Conservation (phyloP, 2,888 invertebrate genomes). For the Macrophya annulata region DNA sequence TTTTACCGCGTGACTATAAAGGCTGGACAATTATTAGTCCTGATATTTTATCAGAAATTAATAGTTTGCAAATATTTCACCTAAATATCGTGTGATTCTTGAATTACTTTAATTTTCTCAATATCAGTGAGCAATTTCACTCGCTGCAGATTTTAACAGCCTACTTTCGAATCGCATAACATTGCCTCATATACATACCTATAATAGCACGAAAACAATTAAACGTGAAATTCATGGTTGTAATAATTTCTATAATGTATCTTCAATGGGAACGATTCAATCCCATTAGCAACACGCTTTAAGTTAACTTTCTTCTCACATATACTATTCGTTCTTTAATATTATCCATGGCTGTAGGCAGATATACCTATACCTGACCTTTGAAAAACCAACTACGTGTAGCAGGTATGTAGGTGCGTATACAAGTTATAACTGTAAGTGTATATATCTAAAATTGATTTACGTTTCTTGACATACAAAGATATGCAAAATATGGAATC, state of each 20-base stretch:
- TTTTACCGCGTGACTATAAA: constrained; percentile 20
- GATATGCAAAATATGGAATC: neutral
- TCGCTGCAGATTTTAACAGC: neutral
- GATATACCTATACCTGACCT: constrained; percentile 6
- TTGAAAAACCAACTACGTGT: neutral
- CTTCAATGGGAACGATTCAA: neutral
- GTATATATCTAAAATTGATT: neutral
- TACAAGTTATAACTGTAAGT: neutral
- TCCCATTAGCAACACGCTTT: neutral
- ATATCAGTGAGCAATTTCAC: neutral
- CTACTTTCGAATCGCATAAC: constrained; percentile 3
- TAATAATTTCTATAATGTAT: neutral
- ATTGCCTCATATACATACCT: neutral
- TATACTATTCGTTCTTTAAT: neutral
- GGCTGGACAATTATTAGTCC: neutral
- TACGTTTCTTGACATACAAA: neutral
- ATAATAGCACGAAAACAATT: neutral
- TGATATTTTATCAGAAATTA: neutral
- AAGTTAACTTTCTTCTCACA: neutral
- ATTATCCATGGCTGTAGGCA: no score
- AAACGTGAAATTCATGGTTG: neutral
- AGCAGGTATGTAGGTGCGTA: neutral
- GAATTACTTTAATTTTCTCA: neutral
- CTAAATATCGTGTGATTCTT: neutral
- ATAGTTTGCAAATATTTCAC: neutral